These are phyloP conservation scores for Cephus pulcher DNA, from an alignment of 2,888 invertebrate genomes.

Conservation along the genomic window DNA sequence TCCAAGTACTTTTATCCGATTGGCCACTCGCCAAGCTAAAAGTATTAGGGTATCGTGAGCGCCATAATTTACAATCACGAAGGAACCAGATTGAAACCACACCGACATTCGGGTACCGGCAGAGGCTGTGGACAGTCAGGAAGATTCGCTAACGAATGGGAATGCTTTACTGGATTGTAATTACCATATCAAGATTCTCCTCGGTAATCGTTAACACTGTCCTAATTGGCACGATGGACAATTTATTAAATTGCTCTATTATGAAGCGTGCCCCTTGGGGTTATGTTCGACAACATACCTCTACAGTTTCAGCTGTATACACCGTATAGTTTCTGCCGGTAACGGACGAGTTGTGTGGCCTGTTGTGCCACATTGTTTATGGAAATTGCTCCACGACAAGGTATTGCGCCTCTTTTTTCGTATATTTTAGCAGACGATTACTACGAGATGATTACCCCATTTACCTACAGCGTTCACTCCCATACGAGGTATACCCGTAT, in stretches of 20 bases:
- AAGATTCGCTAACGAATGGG: conserved; percentile 36
- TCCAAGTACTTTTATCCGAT: not conserved
- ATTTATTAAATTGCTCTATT: conserved; percentile 59
- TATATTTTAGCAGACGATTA: conserved; percentile 44
- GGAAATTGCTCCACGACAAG: conserved; percentile 41
- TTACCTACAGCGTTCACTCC: conserved; percentile 19
- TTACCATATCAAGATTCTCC: conserved; percentile 48
- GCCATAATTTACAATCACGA: conserved; percentile 40
- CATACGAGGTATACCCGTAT: not conserved
- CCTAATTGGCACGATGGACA: conserved; percentile 47
- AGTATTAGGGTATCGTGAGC: not conserved
- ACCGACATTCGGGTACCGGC: not conserved
- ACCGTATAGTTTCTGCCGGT: not conserved
- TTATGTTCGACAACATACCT: not conserved
- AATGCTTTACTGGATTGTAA: conserved; percentile 40
- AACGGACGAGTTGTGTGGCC: not conserved
- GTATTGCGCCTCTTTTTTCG: conserved; percentile 31
- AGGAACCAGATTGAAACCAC: conserved; percentile 21
- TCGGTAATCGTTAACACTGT: conserved; percentile 44
- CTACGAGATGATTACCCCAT: conserved; percentile 17
- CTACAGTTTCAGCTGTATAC: not conserved
- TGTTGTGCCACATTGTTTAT: conserved; percentile 41
- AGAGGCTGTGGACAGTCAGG: not conserved
- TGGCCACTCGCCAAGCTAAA: not conserved
- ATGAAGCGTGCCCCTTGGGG: conserved; percentile 23